A percentile compares a stretch with the other conserved stretches of the same genome.
These are phyloP conservation scores for Ophion slaviceki DNA, from an alignment of 2,888 invertebrate species.

Conservation along the genomic window DNA sequence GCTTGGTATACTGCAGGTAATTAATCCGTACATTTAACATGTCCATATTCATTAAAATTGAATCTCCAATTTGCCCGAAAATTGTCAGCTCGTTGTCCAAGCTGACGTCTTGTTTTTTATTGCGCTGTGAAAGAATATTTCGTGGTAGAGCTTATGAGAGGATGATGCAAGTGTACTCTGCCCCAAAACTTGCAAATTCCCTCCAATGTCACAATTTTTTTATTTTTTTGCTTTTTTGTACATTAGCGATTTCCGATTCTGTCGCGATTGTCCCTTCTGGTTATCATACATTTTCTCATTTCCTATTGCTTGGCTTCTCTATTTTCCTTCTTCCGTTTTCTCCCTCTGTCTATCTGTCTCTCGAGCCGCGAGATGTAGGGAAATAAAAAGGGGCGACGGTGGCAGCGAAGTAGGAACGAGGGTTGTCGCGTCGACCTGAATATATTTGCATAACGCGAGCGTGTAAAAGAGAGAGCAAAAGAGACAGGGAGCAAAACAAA, in stretches of 20 bases:
- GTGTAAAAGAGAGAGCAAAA: slow-evolving; percentile 3
- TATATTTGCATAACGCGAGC: slow-evolving; percentile 69
- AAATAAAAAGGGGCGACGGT: slow-evolving; percentile 47
- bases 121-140: neutral
- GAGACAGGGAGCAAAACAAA: neutral
- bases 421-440: slow-evolving; percentile 64
- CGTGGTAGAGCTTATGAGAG: slow-evolving; percentile 3
- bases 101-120: neutral
- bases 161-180: neutral
- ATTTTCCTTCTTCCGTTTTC: slow-evolving; percentile 9
- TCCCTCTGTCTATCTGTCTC: slow-evolving; percentile 15
- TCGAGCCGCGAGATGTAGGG: slow-evolving; percentile 49
- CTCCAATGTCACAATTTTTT: neutral
- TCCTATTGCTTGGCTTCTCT: slow-evolving; percentile 26
- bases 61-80: neutral
- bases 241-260: slow-evolving; percentile 49
- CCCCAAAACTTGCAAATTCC: slow-evolving; percentile 12
- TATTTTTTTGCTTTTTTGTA: slow-evolving; percentile 21
- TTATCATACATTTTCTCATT: slow-evolving; percentile 56
- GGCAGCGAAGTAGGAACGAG: slow-evolving; percentile 54
- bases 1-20: too few species aligned
- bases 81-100: neutral
- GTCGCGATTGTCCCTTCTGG: slow-evolving; percentile 44
- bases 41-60: neutral
- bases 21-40: neutral